Percentiles rank a stretch among this genome's conserved stretches.
Conservation (phyloP, 2,888 invertebrate genomes). For the Asteroscopus sphinx region DNA sequence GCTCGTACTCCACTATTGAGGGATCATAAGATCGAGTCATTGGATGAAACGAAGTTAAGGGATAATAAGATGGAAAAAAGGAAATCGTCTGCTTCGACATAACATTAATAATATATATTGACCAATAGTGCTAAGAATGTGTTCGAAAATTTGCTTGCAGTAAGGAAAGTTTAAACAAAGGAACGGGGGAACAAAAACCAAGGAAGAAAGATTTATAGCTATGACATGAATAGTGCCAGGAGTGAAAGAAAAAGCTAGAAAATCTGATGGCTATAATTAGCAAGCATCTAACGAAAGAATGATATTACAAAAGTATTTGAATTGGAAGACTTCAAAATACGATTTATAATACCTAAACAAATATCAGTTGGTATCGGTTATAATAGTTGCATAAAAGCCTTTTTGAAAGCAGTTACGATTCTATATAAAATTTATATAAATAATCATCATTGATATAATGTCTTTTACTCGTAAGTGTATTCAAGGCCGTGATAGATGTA, state of each 20-base stretch:
- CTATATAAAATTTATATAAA: slow-evolving; percentile 52
- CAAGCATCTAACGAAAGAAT: slow-evolving; percentile 29
- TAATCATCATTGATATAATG: slow-evolving; percentile 62
- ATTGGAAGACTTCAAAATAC: slow-evolving; percentile 44
- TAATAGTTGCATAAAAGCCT: slow-evolving; percentile 57
- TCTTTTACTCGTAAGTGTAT: slow-evolving; percentile 70
- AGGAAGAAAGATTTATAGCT: slow-evolving; percentile 15
- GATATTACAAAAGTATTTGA: slow-evolving; percentile 39
- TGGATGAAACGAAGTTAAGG: slow-evolving; percentile 84
- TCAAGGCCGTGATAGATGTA: slow-evolving; percentile 85
- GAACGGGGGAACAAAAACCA: slow-evolving; percentile 9
- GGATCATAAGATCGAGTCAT: slow-evolving; percentile 86
- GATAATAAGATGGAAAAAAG: slow-evolving; percentile 84
- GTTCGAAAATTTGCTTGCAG: slow-evolving; percentile 44
- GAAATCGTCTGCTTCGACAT: slow-evolving; percentile 87
- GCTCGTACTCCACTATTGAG: slow-evolving; percentile 83
- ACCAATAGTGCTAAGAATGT: slow-evolving; percentile 76
- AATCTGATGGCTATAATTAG: slow-evolving; percentile 21
- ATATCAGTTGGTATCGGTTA: slow-evolving; percentile 41
- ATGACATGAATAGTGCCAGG: slow-evolving; percentile 22
- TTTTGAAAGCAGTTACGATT: slow-evolving; percentile 54
- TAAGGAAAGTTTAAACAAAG: slow-evolving; percentile 4
- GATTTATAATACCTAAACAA: slow-evolving; percentile 38
- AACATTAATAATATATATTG: slow-evolving; percentile 64
- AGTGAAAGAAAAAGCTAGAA: slow-evolving; percentile 32